Evolutionary conservation across 2,113 vertebrate species (phyloP), one percentile per base, ranked within the genome.

Genomic region (Mobula birostris): DNA sequence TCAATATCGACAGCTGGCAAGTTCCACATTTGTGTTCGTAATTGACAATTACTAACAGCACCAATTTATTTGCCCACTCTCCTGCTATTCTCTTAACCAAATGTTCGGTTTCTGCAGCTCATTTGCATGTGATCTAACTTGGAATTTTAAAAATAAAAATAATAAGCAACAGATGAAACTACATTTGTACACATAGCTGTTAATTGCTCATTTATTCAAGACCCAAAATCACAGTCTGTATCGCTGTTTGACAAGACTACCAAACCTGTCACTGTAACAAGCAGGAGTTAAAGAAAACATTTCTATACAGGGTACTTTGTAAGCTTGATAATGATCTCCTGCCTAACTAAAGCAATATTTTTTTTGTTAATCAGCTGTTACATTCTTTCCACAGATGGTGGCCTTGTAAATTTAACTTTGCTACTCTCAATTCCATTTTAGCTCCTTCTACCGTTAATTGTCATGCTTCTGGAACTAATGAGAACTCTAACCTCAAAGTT

Each of bases 351-450:
- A 82, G 79, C 32, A 48, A 1, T 82, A 17, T 19, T 0, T 48
- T 19, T 48, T 82, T 82, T 82, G 72, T 40, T 82, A 40, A 79
- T 82, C 79, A 82, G 36, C 15, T 82, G 5, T 82, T 82, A 19
- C 36, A 40, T 82, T 40, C 79, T 40, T n/a, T 82, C 79, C 79
- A 82, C 36, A 40, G 77, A 36, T 48, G 79, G 32, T 82, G 36
- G 32, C 36, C 79, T 82, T 82, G 79, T 82, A 82, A 82, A 40
- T 82, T 82, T 82, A 82, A 24, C 36, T 40, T 82, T 82, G 79
- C 19, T 82, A 17, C 79, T 82, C 36, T 32, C 36, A 82, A 48
- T 82, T 82, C 79, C 7, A 48, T 48, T 82, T 32, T 21, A 48
- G 15, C 19, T 48, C 2, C 19, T 82, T 40, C 36, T 48, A 82